phyloP scores from a whole-genome alignment of 2,113 vertebrate genomes.

The Labeo rohita region DNA sequence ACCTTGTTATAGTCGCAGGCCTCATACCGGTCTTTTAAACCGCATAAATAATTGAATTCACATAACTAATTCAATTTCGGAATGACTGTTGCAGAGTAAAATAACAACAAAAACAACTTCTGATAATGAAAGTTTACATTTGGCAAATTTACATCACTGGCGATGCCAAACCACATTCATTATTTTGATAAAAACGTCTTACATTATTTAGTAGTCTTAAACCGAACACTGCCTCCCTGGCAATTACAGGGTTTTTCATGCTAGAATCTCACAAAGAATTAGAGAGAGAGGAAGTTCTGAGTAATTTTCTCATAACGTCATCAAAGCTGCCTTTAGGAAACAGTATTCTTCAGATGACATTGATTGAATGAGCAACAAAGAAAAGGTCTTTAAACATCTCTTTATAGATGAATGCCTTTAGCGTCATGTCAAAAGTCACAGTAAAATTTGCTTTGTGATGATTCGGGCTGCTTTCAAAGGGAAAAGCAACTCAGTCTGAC shows the following conservation, averaged over 20 bases:
- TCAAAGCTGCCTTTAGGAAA: conserved; percentile 33
- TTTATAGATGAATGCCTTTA: conserved; percentile 19
- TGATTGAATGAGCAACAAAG: conserved; percentile 38
- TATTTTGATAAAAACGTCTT: neutral
- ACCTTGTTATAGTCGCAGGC: neutral
- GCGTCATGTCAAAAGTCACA: conserved; percentile 28
- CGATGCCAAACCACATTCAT: neutral
- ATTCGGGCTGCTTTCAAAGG: conserved; percentile 11
- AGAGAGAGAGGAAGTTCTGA: conserved; percentile 12
- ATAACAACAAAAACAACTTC: neutral
- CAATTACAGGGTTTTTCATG: conserved; percentile 10
- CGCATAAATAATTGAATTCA: neutral
- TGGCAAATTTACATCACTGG: neutral
- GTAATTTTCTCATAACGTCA: conserved; percentile 30
- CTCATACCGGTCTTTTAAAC: neutral
- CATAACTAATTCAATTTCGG: neutral
- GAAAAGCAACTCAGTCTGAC: neutral
- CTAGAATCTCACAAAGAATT: neutral
- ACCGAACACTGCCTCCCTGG: neutral
- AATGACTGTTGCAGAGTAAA: neutral
- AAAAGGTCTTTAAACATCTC: conserved; percentile 25
- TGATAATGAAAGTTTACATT: neutral
- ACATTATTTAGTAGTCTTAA: neutral
- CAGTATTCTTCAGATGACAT: conserved; percentile 18
- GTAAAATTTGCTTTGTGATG: conserved; percentile 17